Conservation (phyloP, 2,797 vertebrate genomes). For the Alfaro cultratus region DNA sequence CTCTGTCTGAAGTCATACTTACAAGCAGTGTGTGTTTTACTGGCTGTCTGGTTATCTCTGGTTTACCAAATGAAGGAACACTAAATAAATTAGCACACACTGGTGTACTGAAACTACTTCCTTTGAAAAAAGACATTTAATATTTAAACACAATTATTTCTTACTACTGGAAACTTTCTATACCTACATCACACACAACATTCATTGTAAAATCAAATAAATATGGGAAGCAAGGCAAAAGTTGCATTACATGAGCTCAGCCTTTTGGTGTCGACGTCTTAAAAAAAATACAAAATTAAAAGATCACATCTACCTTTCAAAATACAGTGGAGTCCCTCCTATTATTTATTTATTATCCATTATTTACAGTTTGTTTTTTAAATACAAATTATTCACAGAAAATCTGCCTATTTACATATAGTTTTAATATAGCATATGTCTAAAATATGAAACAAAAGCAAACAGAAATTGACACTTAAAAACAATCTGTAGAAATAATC, state of each 20-base stretch:
- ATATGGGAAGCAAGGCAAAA: background rate
- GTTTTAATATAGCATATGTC: background rate
- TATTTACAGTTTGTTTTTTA: background rate
- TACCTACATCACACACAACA: background rate
- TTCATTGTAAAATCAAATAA: background rate
- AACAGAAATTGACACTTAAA: background rate
- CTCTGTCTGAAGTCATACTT: background rate
- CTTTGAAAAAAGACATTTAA: background rate
- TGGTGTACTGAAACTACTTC: background rate
- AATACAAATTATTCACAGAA: background rate
- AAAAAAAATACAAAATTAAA: background rate
- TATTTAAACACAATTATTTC: background rate
- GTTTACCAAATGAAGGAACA: background rate
- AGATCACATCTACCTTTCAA: background rate
- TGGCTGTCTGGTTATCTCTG: conserved; percentile 1
- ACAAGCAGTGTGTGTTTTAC: background rate
- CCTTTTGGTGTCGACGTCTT: background rate
- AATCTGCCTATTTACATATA: background rate
- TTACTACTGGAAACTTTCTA: background rate
- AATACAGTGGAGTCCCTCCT: background rate
- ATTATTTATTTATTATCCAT: background rate
- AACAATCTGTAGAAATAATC: background rate
- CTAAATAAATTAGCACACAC: conserved; percentile 9
- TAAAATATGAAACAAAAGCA: background rate
- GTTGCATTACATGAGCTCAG: background rate